Base-by-base conservation (phyloP, 1,140 invertebrate genomes). In the Drosophila orena region DNA sequence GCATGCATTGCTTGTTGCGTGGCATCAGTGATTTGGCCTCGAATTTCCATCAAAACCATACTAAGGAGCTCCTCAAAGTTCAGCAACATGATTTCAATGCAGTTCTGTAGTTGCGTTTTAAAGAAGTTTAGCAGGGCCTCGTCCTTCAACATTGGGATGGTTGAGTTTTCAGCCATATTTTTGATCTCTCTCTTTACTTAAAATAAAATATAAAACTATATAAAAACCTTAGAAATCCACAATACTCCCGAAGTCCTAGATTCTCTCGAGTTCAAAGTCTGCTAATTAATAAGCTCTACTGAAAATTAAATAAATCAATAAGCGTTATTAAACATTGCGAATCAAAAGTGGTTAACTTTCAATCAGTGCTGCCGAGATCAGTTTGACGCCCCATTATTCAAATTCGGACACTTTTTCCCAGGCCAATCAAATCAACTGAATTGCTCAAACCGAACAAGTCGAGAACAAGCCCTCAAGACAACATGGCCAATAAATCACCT, bases 11-110 rank as follows among this genome's bases (percentile, higher is more conserved):
- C 97, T 97, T 97, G 93, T 96, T 95, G 90, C 96, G 94, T 34
- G 95, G 95, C 47, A 98, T 93, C 92, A 98, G 97, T 14, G 96
- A 96, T 80, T 98, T 97, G 30, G 30, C 30, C 30, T 3, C 0
- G 8, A 93, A 96, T 96, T 92, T 98, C 97, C 14, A 97, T 96
- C 93, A 97, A 96, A 0, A 97, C 97, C 14, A 98, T 91, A 93
- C 97, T 98, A 15, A 99, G 95, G 40, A 99, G 98, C 94, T 99
- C 98, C 95, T 97, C 96, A 93, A 98, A 99, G 93, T 99, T 99
- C 92, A 98, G 97, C 37, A 98, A 92, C 97, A 99, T 98, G 49
- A 97, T 98, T 93, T 97, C 97, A 0, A 99, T 96, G 93, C 98
- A 97, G 93, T 98, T 97, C 93, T 98, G 98, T 20, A 99, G 93